Conservation (phyloP, 2,113 vertebrate genomes). For the Indicator indicator region DNA sequence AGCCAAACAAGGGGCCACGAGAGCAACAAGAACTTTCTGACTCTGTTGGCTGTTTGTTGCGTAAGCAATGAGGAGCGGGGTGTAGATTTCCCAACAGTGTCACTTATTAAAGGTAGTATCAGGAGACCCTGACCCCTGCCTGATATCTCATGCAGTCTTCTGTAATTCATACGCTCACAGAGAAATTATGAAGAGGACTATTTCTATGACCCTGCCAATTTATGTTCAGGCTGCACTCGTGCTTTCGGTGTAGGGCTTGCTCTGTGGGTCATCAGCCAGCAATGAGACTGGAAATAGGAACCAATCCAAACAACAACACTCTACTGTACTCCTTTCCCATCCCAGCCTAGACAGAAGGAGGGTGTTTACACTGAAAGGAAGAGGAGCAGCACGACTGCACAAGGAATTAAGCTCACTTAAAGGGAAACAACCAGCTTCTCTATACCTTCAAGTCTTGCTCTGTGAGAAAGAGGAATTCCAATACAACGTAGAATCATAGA, state of each 20-base stretch:
- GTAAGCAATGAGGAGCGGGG: neutral
- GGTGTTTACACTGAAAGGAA: constrained; percentile 10
- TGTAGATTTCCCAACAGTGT: neutral
- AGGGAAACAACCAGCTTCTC: neutral
- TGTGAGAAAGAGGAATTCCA: neutral
- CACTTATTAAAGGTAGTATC: neutral
- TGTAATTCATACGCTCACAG: neutral
- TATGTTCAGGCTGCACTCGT: neutral
- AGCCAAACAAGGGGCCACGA: neutral
- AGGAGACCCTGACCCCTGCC: neutral
- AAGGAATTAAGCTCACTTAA: neutral
- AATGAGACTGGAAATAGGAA: neutral
- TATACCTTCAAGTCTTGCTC: neutral
- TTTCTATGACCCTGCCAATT: neutral
- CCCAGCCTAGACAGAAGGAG: neutral
- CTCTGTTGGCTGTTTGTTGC: neutral
- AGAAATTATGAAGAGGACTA: neutral
- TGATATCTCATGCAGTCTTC: neutral
- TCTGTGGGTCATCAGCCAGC: neutral
- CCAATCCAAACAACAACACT: constrained; percentile 5
- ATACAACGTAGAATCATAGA: neutral
- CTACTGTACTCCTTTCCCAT: constrained; percentile 12
- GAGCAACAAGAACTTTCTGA: constrained; percentile 49
- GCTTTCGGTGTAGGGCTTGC: neutral
- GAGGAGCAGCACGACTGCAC: fast-evolving